Percentiles rank a stretch among this genome's conserved stretches.
Conservation (phyloP, 2,888 invertebrate species). For the Mythimna ferrago region DNA sequence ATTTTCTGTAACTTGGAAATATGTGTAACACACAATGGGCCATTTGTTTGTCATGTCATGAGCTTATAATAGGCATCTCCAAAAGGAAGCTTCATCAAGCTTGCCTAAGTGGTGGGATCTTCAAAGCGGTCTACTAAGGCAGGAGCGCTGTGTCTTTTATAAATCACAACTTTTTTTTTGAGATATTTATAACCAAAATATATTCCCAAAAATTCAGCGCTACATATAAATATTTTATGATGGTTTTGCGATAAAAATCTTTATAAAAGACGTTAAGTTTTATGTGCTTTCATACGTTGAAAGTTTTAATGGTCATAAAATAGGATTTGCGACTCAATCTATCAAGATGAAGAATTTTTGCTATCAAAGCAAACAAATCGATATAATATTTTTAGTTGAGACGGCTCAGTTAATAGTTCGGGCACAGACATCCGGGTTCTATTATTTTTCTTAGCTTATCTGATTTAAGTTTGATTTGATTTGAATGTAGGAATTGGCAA, state of each 20-base stretch:
- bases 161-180: no score
- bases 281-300: slow-evolving; percentile 8
- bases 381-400: slow-evolving; percentile 10
- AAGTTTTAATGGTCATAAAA: slow-evolving; percentile 24
- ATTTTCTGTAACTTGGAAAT: no score
- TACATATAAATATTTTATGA: background rate
- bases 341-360: slow-evolving; percentile 13
- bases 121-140: no score
- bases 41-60: no score
- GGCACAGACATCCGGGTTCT: background rate
- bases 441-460: background rate
- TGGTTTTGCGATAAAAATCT: slow-evolving; percentile 7
- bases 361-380: slow-evolving; percentile 12
- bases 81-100: no score
- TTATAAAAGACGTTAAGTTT: slow-evolving; percentile 5
- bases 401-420: background rate
- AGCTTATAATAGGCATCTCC: no score
- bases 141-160: no score
- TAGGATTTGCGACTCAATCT: slow-evolving; percentile 11
- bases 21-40: no score
- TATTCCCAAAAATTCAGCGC: background rate
- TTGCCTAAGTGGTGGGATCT: no score
- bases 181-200: background rate
- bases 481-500: no score
- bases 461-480: background rate